Evolutionary conservation across 1,140 invertebrate genomes (phyloP), one percentile per base, ranked within the genome.

Genomic region (Diuraphis noxia): DNA sequence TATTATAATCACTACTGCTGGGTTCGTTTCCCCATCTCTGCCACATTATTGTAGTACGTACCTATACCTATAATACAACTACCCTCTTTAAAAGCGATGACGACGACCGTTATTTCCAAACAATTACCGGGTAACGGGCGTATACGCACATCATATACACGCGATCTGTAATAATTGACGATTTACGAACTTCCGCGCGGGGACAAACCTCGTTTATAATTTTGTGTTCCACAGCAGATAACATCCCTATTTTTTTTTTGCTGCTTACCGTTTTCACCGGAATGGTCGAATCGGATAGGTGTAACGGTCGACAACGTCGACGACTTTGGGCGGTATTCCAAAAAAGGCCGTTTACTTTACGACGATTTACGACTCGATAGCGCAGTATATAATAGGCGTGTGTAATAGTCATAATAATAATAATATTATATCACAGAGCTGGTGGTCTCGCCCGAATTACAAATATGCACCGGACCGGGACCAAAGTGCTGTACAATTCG

Each of bases 51-150:
- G 13, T 17, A 46, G 43, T 46, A 9, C 52, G 30, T n/a, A 63
- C 52, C 25, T 30, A 25, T 63, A n/a, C 25, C 25, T 43, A 43
- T 43, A 43, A n/a, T 43, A 43, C 46, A 49, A 21, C 46, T n/a
- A 63, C 56, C 56, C 30, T 63, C 56, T n/a, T 63, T 63, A 77
- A 36, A 34, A 77, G 17, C 34, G 72, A 19, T 36, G 8, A 82
- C 38, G 23, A 30, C 36, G 79, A n/a, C 30, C 30, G 56, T 63
- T 40, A 36, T 82, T 82, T 82, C 38, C 79, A 82, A 82, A 82
- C 79, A 82, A 82, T 82, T 82, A 82, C 79, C 38, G 38, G 23
- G 38, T 38, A 82, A 82, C 79, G 79, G 23, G 79, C 36, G 79
- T 63, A 63, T n/a, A 63, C 56, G 56, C 56, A 63, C 30, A 63